These are phyloP conservation scores for Priapulus caudatus DNA, from an alignment of 2,888 invertebrate genomes.

Conservation along the genomic window DNA sequence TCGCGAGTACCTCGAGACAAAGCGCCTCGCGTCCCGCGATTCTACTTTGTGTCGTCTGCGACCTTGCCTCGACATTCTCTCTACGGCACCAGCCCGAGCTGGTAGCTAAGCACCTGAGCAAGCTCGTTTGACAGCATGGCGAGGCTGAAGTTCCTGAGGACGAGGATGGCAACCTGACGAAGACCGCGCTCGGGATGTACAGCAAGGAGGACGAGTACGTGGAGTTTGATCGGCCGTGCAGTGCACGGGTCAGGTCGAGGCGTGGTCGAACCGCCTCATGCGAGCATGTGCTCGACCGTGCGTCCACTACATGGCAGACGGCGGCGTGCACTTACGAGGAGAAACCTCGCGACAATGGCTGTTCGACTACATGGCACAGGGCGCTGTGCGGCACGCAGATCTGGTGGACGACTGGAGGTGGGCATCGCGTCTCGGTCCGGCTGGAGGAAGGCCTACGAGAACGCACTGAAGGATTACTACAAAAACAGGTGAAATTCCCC, in stretches of 20 bases:
- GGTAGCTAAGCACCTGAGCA: conserved; percentile 70
- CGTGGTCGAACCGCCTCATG: conserved; percentile 79
- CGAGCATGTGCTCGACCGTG: conserved; percentile 69
- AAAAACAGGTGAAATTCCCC: too few species aligned
- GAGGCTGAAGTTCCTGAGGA: conserved; percentile 54
- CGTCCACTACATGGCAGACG: conserved; percentile 70
- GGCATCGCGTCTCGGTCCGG: conserved; percentile 71
- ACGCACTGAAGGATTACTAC: conserved; percentile 80
- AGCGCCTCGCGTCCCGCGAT: conserved; percentile 84
- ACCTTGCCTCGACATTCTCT: too few species aligned
- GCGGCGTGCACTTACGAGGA: conserved; percentile 82
- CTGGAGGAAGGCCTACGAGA: conserved; percentile 91
- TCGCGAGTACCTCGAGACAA: conserved; percentile 91
- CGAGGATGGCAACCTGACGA: conserved; percentile 25
- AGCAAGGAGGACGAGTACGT: conserved; percentile 92
- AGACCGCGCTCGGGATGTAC: conserved; percentile 64
- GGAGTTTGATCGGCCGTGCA: conserved; percentile 60
- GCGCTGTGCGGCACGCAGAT: conserved; percentile 89
- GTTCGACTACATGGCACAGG: conserved; percentile 88
- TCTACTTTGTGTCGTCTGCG: conserved; percentile 92
- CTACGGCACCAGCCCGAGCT: conserved; percentile 81
- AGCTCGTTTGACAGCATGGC: conserved; percentile 91
- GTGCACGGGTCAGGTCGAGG: conserved; percentile 81
- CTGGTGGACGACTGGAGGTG: conserved; percentile 94
- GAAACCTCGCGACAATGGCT: conserved; percentile 90